Evolutionary conservation across 2,888 invertebrate species (phyloP), one percentile per base, ranked within the genome.

Genomic region (Therioaphis trifolii): DNA sequence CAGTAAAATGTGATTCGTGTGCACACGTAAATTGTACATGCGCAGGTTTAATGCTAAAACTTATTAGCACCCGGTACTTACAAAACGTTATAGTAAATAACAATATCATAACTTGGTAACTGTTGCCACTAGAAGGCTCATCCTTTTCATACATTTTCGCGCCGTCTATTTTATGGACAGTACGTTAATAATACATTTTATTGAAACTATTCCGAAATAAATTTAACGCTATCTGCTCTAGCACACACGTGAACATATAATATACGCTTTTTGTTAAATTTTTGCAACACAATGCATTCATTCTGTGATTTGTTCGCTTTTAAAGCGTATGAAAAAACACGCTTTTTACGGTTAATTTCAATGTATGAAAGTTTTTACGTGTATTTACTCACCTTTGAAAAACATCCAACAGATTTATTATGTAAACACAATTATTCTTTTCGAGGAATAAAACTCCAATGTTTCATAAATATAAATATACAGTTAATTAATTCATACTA

Each of bases 101-200:
- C 35, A 72, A 24, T 55, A 74, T 15, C 29, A 63, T 12, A 1
- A 29, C 2, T 55, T 21, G 24, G 35, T 52, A 55, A 58, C 21
- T 15, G 35, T 15, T 40, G 24, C 71, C 27, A 40, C 21, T 55
- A 58, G 74, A 58, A 24, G 58, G 40, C 74, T 74, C 74, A 15
- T 58, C 55, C 74, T 58, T 74, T 74, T 40, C 58, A 58, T 58
- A 40, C 15, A 58, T 74, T 74, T 40, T 74, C 74, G 40, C 55
- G 74, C 55, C 74, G 55, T 74, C 52, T 52, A 52, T 74, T 74
- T 58, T 40, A 55, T 40, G 21, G n/a, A 24, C 35, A 24, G 15
- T 40, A 21, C 55, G 55, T 58, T 58, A 55, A 58, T 55, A 74
- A 27, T 58, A 74, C 52, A 72, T 74, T 29, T 49, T 55, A 55